Evolutionary conservation across 2,888 invertebrate genomes (phyloP), one percentile per base, ranked within the genome.

Genomic region (Ornithoptera alexandrae): DNA sequence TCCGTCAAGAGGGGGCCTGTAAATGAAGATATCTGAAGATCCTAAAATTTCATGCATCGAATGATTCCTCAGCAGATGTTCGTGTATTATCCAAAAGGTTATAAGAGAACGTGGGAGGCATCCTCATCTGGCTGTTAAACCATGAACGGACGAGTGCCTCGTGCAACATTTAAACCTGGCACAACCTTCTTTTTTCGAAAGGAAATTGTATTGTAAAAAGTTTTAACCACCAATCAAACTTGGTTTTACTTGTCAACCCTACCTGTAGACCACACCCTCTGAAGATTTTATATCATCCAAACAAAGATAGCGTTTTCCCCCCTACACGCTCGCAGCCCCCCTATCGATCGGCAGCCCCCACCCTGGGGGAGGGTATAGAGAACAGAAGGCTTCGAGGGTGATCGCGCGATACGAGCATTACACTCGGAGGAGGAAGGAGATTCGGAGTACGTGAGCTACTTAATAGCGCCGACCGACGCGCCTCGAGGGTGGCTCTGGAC

Each of bases 271-370:
- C 88, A 86, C 88, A 84, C 89, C 89, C 86, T 79, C 84, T 80
- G 77, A 87, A 88, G 89, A 88, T 88, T 89, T 87, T 87, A 85
- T 89, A 87, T 88, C 84, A 87, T 84, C 84, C 88, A 89, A 90
- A 90, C 89, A 89, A 89, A 88, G 88, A 87, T 82, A 82, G 76
- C 73, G 74, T 70, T 68, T 59, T 57, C 69, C 72, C 42, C 57
- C 71, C 65, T 39, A 39, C 39, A 10, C 39, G 39, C 39, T 7
- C 39, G 39, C 39, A 39, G 74, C 76, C 79, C 76, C 76, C 72
- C 67, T 78, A 82, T 83, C 78, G 84, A 82, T 78, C 81, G 73
- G 72, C 66, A 67, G 71, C 70, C 74, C 72, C 69, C 66, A 74
- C 65, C 73, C 63, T 58, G 70, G 71, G 69, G 30, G 72, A 65